phyloP scores from a whole-genome alignment of 2,113 vertebrate genomes.

The pig (Sus scrofa) region DNA sequence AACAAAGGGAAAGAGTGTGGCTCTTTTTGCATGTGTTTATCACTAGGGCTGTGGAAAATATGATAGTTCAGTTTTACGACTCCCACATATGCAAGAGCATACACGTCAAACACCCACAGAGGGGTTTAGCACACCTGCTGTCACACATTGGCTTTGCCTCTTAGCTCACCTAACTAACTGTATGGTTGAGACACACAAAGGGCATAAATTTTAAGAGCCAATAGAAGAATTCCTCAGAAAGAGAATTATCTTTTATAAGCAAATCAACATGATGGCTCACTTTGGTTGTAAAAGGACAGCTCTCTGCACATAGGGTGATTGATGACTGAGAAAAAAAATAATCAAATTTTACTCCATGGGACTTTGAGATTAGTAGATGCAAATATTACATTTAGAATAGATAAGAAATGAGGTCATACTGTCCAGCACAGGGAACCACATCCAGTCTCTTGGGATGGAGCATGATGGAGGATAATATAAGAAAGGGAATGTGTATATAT shows the following conservation, averaged over 20 bases:
- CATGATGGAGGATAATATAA: too few relatives aligned
- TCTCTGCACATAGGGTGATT: neutral
- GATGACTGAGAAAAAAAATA: neutral
- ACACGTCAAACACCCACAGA: neutral
- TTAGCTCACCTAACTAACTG: neutral
- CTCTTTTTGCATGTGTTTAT: neutral
- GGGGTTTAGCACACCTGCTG: too few relatives aligned
- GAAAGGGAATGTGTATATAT: too few relatives aligned
- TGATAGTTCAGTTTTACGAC: neutral
- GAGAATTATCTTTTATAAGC: neutral
- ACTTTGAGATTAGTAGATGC: too few relatives aligned
- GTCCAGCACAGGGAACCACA: too few relatives aligned
- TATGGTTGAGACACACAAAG: neutral
- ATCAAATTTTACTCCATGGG: neutral
- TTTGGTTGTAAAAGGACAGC: neutral
- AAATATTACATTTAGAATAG: too few relatives aligned
- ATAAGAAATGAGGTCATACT: too few relatives aligned
- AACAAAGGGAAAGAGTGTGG: neutral
- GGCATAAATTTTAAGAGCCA: neutral
- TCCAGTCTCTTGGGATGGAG: too few relatives aligned
- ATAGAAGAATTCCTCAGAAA: neutral
- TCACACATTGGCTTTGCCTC: neutral
- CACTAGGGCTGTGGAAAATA: neutral
- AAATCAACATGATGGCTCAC: neutral
- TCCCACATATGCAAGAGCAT: neutral